Evolutionary conservation across 2,888 invertebrate genomes (phyloP).

Genomic region (Hoplodrina blanda): DNA sequence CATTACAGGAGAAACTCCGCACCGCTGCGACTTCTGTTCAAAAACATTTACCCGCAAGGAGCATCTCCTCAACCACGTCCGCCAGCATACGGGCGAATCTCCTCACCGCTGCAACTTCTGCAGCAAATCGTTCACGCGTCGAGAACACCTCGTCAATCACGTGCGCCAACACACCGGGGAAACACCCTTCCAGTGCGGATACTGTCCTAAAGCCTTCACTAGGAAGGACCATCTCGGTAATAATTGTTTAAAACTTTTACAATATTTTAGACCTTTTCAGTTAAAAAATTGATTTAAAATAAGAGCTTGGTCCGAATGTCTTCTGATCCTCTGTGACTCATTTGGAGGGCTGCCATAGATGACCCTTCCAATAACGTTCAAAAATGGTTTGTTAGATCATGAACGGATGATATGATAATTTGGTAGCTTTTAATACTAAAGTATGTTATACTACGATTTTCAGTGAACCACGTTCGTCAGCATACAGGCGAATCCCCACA

Average conservation of each 20-base stretch:
- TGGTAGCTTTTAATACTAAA: slow-evolving; percentile 3
- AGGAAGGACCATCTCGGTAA: slow-evolving; percentile 94
- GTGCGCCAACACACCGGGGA: slow-evolving; percentile 95
- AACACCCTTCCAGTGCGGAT: slow-evolving; percentile 95
- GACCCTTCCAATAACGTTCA: too few species aligned
- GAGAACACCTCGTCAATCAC: slow-evolving; percentile 96
- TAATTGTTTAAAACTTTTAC: not conserved
- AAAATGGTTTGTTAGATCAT: too few species aligned
- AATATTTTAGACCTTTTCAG: not conserved
- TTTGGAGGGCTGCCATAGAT: too few species aligned
- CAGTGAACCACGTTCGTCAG: slow-evolving; percentile 93
- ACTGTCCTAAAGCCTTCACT: slow-evolving; percentile 96
- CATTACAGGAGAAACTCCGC: slow-evolving; percentile 92
- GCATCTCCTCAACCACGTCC: slow-evolving; percentile 94
- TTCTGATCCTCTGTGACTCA: too few species aligned
- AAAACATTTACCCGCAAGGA: slow-evolving; percentile 95
- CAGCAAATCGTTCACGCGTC: slow-evolving; percentile 96
- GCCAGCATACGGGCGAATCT: slow-evolving; percentile 95
- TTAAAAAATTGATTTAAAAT: too few species aligned
- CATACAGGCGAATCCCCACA: slow-evolving; percentile 95
- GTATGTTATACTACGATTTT: slow-evolving; percentile 6
- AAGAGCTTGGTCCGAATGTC: too few species aligned
- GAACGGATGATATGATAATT: not conserved
- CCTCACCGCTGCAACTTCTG: slow-evolving; percentile 96
- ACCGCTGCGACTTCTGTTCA: slow-evolving; percentile 94